A percentile compares a stretch with the other conserved stretches of the same genome.
Conservation (phyloP, 30 jellyfish, hydroid and myxozoan genomes). For the Pelagia noctiluca region DNA sequence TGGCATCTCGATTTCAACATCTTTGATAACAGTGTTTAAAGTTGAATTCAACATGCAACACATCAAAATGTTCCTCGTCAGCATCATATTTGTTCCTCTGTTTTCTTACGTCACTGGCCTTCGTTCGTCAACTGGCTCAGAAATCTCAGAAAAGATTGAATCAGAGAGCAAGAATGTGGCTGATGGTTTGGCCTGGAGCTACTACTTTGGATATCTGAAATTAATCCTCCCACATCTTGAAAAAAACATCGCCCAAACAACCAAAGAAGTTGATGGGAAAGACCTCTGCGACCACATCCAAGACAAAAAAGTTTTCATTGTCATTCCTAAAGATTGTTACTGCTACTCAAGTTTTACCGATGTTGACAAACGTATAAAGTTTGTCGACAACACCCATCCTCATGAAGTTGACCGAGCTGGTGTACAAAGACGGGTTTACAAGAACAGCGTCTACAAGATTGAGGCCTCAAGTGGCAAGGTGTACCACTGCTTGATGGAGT, state of each 20-base stretch:
- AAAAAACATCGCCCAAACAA: conserved; percentile 39
- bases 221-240: conserved; percentile 63
- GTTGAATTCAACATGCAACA: background rate
- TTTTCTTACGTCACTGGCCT: conserved; percentile 42
- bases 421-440: conserved; percentile 76
- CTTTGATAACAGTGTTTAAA: background rate
- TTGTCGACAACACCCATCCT: conserved; percentile 30
- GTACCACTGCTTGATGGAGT: conserved; percentile 77
- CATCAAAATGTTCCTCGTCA: background rate
- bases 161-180: conserved; percentile 78
- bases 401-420: conserved; percentile 70
- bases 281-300: conserved; percentile 57
- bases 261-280: conserved; percentile 58
- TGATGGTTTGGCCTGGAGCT: conserved; percentile 91
- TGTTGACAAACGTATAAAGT: conserved; percentile 59
- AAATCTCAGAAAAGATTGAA: conserved; percentile 70
- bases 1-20: background rate
- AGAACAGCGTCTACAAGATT: conserved; percentile 61
- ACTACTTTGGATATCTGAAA: conserved; percentile 83
- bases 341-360: conserved; percentile 50
- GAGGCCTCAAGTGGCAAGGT: conserved; percentile 16
- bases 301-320: conserved; percentile 60
- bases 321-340: conserved; percentile 87
- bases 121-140: conserved; percentile 48
- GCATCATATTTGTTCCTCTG: conserved; percentile 27